These are phyloP conservation scores for Monopis laevigella DNA, from an alignment of 2,888 invertebrate genomes.

Conservation along the genomic window DNA sequence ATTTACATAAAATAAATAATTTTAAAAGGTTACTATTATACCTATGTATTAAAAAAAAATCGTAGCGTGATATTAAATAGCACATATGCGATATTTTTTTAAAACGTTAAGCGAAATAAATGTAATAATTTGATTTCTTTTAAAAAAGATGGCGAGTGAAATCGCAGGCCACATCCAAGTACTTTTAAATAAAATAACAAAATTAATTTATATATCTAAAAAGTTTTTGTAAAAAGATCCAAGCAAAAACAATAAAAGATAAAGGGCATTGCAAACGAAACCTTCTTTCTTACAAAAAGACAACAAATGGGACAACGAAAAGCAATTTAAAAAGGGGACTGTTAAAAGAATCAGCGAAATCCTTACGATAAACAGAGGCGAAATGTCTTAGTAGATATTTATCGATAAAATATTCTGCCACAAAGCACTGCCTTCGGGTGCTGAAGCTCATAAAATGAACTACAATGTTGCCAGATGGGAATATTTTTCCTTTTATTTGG, in stretches of 20 bases:
- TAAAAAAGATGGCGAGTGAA: too few relatives aligned
- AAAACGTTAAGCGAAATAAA: too few relatives aligned
- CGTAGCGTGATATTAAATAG: too few relatives aligned
- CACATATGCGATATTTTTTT: too few relatives aligned
- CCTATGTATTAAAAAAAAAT: too few relatives aligned
- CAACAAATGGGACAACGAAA: conserved; percentile 26
- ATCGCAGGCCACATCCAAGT: too few relatives aligned
- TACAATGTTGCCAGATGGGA: conserved; percentile 5
- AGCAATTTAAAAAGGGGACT: conserved; percentile 39
- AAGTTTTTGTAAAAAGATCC: too few relatives aligned
- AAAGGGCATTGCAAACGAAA: background rate
- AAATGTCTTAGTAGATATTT: conserved; percentile 39
- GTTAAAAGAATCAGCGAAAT: conserved; percentile 56
- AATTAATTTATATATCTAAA: too few relatives aligned
- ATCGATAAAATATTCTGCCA: conserved; percentile 53
- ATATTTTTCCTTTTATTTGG: background rate
- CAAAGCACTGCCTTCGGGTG: conserved; percentile 31
- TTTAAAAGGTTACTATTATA: too few relatives aligned
- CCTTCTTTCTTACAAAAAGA: conserved; percentile 1
- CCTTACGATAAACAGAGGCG: conserved; percentile 54
- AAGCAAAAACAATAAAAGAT: conserved; percentile 7
- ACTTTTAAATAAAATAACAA: too few relatives aligned
- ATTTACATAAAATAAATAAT: too few relatives aligned
- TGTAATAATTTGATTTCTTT: too few relatives aligned
- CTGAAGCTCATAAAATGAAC: conserved; percentile 39